Evolutionary conservation across 2,888 invertebrate genomes (phyloP).

Genomic region (Diloba caeruleocephala): DNA sequence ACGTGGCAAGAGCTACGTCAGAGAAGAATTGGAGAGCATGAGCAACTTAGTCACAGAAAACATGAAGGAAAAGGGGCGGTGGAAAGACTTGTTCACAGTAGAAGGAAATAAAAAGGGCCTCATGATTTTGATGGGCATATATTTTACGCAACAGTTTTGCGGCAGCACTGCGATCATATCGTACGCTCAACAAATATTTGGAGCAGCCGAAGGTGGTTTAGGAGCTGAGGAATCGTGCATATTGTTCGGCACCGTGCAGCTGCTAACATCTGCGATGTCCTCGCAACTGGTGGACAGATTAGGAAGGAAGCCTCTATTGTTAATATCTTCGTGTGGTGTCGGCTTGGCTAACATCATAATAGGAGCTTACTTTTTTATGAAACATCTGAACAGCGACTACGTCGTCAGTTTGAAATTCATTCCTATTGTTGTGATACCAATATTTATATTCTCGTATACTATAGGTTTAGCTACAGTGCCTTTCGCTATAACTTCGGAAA

Average conservation of each 20-base stretch:
- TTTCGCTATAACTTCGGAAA: conserved; percentile 90
- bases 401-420: conserved; percentile 85
- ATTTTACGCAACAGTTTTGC: conserved; percentile 90
- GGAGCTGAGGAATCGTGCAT: conserved; percentile 86
- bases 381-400: conserved; percentile 80
- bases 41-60: conserved; percentile 85
- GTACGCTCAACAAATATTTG: conserved; percentile 90
- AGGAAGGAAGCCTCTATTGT: conserved; percentile 90
- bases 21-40: conserved; percentile 88
- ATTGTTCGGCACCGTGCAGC: conserved; percentile 86
- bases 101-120: conserved; percentile 88
- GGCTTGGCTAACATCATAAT: conserved; percentile 86
- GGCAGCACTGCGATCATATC: conserved; percentile 89
- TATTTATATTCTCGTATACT: conserved; percentile 90
- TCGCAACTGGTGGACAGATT: conserved; percentile 89
- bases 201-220: conserved; percentile 82
- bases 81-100: conserved; percentile 82
- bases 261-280: conserved; percentile 88
- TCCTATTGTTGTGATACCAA: conserved; percentile 89
- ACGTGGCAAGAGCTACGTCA: conserved; percentile 86
- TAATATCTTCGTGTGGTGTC: conserved; percentile 89
- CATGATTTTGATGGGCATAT: conserved; percentile 89
- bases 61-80: conserved; percentile 83
- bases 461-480: conserved; percentile 91
- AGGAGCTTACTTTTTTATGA: conserved; percentile 88